These are phyloP conservation scores for Carcina quercana DNA, from an alignment of 2,888 invertebrate genomes.

Conservation along the genomic window DNA sequence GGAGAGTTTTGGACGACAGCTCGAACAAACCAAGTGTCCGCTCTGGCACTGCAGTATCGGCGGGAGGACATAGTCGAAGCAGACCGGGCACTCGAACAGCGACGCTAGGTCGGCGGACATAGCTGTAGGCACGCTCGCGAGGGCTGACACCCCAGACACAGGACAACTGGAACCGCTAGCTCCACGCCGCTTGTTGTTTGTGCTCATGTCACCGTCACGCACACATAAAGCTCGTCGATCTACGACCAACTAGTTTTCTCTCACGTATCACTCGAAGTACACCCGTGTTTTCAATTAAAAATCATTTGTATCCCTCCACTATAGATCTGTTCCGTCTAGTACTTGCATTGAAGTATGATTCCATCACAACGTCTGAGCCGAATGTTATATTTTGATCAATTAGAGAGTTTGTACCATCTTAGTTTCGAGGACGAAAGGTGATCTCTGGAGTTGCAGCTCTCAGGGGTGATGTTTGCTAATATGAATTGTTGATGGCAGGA, in stretches of 20 bases:
- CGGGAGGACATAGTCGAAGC: slow-evolving; percentile 99
- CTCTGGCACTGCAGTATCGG: slow-evolving; percentile 99
- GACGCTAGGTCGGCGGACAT: slow-evolving; percentile 92
- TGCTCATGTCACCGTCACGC: slow-evolving; percentile 73
- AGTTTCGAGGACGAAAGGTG: too few relatives aligned
- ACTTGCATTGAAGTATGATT: slow-evolving; percentile 47
- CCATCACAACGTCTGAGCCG: slow-evolving; percentile 57
- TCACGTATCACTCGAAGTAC: slow-evolving; percentile 17
- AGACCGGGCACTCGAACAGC: slow-evolving; percentile 96
- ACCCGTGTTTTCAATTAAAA: slow-evolving; percentile 7
- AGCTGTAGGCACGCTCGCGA: slow-evolving; percentile 76
- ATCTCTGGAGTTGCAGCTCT: too few relatives aligned
- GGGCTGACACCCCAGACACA: slow-evolving; percentile 66
- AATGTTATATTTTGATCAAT: slow-evolving; percentile 41
- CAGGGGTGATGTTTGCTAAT: too few relatives aligned
- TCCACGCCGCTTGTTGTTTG: slow-evolving; percentile 71
- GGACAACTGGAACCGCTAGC: slow-evolving; percentile 72
- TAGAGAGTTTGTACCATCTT: too few relatives aligned
- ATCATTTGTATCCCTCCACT: slow-evolving; percentile 65
- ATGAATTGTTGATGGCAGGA: too few relatives aligned
- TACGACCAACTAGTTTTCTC: slow-evolving; percentile 40
- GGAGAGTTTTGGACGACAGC: slow-evolving; percentile 96
- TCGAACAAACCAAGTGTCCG: slow-evolving; percentile 98
- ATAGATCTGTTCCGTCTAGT: slow-evolving; percentile 56
- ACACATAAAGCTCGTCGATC: slow-evolving; percentile 53